Percentiles rank a stretch among this genome's conserved stretches.
These are phyloP conservation scores for Brachylomia viminalis DNA, from an alignment of 2,888 invertebrate species.

Conservation along the genomic window DNA sequence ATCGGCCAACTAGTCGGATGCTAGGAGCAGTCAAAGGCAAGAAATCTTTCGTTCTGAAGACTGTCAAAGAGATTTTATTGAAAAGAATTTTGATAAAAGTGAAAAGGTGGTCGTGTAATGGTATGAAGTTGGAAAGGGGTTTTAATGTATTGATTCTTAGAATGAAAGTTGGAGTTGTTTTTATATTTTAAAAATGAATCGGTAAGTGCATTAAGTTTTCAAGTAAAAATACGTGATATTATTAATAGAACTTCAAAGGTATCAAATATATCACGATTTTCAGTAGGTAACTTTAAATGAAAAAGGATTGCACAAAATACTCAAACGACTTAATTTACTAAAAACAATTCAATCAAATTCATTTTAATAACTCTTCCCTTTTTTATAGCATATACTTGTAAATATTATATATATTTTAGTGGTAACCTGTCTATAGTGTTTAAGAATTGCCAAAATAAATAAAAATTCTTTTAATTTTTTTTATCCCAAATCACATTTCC, in stretches of 20 bases:
- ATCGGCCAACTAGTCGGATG: slow-evolving; percentile 20
- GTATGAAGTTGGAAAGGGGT: slow-evolving; percentile 28
- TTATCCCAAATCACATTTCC: slow-evolving; percentile 25
- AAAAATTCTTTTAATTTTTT: not conserved
- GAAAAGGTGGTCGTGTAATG: slow-evolving; percentile 28
- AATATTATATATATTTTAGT: no score
- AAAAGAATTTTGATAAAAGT: slow-evolving; percentile 50
- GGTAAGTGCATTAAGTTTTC: not conserved
- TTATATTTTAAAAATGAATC: not conserved
- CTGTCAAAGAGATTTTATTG: slow-evolving; percentile 50
- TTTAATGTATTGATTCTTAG: slow-evolving; percentile 29
- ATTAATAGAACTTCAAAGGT: not conserved
- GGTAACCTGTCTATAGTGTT: not conserved
- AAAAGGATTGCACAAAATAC: not conserved
- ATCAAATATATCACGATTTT: not conserved
- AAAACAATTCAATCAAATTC: not conserved
- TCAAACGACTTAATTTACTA: not conserved
- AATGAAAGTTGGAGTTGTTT: not conserved
- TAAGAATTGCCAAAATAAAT: not conserved
- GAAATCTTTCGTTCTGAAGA: slow-evolving; percentile 28
- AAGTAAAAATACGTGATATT: not conserved
- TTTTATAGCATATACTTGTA: not conserved
- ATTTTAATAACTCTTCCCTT: not conserved
- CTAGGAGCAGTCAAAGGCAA: slow-evolving; percentile 36
- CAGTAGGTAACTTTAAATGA: no score